Percentiles rank a stretch among this genome's conserved stretches.
phyloP scores from a whole-genome alignment of 2,113 vertebrate genomes.

The Chloroceryle aenea region DNA sequence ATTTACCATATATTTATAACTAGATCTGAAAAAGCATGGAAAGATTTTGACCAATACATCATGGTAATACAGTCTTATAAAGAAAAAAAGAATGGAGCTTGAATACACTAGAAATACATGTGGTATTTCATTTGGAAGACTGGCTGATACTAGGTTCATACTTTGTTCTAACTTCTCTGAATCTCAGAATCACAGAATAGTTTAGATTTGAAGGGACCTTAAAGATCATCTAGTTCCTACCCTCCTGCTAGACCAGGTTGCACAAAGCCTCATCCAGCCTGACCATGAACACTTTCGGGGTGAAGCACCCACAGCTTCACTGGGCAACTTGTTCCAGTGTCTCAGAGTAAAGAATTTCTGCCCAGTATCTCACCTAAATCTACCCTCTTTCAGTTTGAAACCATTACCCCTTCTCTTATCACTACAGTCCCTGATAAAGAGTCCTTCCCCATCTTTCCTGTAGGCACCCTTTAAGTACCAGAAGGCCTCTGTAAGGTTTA shows the following conservation, averaged over 20 bases:
- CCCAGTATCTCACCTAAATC: not conserved
- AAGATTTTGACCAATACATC: not conserved
- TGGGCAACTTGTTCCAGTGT: not conserved
- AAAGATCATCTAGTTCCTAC: not conserved
- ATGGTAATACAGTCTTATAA: not conserved
- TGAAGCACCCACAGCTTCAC: not conserved
- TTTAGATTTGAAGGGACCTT: not conserved
- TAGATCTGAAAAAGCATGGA: not conserved
- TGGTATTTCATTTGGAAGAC: not conserved
- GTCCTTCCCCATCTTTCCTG: not conserved
- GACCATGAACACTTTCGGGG: not conserved
- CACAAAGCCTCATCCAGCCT: not conserved
- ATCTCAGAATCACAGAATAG: not conserved
- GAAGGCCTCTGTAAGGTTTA: not conserved
- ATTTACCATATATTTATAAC: not conserved
- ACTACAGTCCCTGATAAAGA: not conserved
- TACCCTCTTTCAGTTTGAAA: not conserved
- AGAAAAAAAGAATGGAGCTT: not conserved
- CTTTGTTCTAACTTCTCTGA: not conserved
- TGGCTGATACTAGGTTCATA: not conserved
- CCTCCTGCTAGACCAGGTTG: not conserved
- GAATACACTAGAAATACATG: not conserved
- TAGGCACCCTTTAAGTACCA: not conserved
- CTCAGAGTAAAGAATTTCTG: not conserved
- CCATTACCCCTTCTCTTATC: not conserved